Evolutionary conservation across 2,888 invertebrate species (phyloP).

Genomic region (Drosophila imparisetae): DNA sequence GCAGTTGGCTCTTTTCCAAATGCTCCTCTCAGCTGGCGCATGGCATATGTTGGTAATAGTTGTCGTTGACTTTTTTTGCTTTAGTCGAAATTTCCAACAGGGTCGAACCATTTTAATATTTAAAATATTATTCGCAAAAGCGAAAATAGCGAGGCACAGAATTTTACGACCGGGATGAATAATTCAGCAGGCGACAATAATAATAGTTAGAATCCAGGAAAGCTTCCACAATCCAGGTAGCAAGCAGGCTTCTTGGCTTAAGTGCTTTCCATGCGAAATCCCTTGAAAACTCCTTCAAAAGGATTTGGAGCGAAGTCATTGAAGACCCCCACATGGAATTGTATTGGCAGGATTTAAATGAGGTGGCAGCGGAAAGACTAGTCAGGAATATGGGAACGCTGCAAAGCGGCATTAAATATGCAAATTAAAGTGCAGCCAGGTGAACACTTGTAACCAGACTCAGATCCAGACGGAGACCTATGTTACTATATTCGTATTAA

Average conservation of each 20-base stretch:
- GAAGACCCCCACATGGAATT: constrained; percentile 9
- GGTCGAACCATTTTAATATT: constrained; percentile 63
- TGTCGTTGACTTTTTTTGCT: constrained; percentile 24
- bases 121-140: constrained; percentile 61
- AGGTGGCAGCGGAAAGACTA: constrained; percentile 14
- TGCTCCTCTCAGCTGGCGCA: constrained; percentile 31
- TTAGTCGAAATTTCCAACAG: constrained; percentile 23
- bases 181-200: constrained; percentile 67
- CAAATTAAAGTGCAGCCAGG: constrained; percentile 57
- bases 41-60: constrained; percentile 11
- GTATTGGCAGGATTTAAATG: constrained; percentile 24
- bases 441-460: constrained; percentile 22
- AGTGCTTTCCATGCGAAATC: constrained; percentile 64
- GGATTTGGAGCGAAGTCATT: not conserved
- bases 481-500: constrained; percentile 14
- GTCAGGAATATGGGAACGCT: constrained; percentile 15
- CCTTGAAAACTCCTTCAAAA: constrained; percentile 30
- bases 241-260: constrained; percentile 32
- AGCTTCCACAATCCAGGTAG: constrained; percentile 1
- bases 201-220: constrained; percentile 53
- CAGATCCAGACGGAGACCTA: not conserved
- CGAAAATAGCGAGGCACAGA: constrained; percentile 33
- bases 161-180: constrained; percentile 52
- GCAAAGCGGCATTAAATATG: constrained; percentile 51
- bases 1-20: constrained; percentile 50